A percentile compares a stretch with the other conserved stretches of the same genome.
phyloP scores from a whole-genome alignment of 2,113 vertebrate genomes.

The Pelvicachromis taeniatus region DNA sequence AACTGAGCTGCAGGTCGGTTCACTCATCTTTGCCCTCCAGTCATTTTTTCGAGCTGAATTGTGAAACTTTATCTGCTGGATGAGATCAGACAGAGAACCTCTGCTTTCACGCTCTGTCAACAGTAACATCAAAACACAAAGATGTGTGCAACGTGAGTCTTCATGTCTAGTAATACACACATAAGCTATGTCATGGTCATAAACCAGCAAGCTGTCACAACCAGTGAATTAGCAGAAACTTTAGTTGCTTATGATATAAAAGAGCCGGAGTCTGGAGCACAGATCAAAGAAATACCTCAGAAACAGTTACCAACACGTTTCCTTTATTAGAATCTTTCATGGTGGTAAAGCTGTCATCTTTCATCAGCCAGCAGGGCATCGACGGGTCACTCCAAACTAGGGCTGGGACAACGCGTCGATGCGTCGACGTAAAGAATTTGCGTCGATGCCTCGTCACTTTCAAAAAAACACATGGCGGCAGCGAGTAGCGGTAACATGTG shows the following conservation, averaged over 20 bases:
- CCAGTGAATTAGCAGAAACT: background rate
- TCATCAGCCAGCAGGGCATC: background rate
- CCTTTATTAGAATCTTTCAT: background rate
- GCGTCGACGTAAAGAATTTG: too few relatives aligned
- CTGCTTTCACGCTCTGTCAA: background rate
- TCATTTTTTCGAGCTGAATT: background rate
- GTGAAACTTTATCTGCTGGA: background rate
- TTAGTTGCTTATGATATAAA: background rate
- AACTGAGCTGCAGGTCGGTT: background rate
- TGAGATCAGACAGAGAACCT: background rate
- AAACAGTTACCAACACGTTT: background rate
- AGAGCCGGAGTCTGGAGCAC: background rate
- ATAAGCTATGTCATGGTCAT: background rate
- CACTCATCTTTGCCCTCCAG: background rate
- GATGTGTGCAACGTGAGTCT: background rate
- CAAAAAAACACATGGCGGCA: too few relatives aligned
- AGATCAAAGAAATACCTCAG: background rate
- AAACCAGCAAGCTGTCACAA: fast-evolving
- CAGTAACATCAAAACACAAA: background rate
- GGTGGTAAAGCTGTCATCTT: background rate
- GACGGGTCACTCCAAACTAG: background rate
- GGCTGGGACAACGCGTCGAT: too few relatives aligned
- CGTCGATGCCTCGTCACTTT: too few relatives aligned
- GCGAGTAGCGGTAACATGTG: too few relatives aligned
- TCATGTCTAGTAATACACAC: background rate